Conservation (phyloP, 2,797 vertebrate species). For the Odontamblyopus lacepedii region DNA sequence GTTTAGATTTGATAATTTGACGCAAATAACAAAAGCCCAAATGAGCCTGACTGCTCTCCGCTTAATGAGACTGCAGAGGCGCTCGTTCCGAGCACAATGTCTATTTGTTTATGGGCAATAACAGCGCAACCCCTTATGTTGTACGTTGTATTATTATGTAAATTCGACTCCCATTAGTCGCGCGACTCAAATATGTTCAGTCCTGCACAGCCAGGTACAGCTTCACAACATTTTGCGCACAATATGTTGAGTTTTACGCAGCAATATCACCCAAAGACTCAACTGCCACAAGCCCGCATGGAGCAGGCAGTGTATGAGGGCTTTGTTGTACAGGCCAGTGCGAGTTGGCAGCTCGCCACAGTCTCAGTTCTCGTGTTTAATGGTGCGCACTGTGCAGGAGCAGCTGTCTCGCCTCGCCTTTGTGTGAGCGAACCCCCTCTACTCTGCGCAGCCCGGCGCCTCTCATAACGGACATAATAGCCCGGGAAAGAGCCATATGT, state of each 20-base stretch:
- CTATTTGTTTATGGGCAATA: slow-evolving; percentile 43
- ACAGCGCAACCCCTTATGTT: slow-evolving; percentile 36
- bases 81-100: slow-evolving; percentile 29
- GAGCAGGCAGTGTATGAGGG: slow-evolving; percentile 10
- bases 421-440: slow-evolving; percentile 49
- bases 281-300: slow-evolving; percentile 47
- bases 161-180: slow-evolving; percentile 39
- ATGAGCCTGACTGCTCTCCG: not conserved
- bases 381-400: slow-evolving; percentile 61
- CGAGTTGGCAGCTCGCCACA: slow-evolving; percentile 68
- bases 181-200: slow-evolving; percentile 23
- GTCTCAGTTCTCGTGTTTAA: slow-evolving; percentile 45
- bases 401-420: slow-evolving; percentile 68
- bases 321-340: slow-evolving; percentile 58
- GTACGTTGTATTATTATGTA: slow-evolving; percentile 54
- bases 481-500: slow-evolving; percentile 40
- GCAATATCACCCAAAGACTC: slow-evolving; percentile 17
- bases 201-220: slow-evolving; percentile 50
- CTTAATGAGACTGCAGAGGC: not conserved
- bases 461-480: slow-evolving; percentile 50
- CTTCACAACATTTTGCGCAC: slow-evolving; percentile 41
- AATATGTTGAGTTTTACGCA: slow-evolving; percentile 37
- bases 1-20: slow-evolving; percentile 2
- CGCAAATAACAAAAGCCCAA: not conserved
- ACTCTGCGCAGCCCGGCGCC: slow-evolving; percentile 38